phyloP scores from a whole-genome alignment of 2,888 invertebrate genomes.

The Himalopsyche tibetana region DNA sequence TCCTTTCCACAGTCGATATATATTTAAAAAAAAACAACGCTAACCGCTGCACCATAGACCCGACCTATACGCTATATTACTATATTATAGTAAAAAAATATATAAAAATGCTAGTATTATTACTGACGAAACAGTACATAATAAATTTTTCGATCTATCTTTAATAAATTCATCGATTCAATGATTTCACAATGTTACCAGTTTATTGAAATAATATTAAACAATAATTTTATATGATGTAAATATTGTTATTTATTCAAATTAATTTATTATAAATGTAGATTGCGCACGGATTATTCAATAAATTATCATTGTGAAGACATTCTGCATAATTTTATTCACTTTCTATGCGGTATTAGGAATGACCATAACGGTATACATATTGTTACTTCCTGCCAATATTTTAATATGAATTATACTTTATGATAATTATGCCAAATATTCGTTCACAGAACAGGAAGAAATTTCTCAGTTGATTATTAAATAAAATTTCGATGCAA shows the following conservation, averaged over 20 bases:
- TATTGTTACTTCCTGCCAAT: constrained; percentile 4
- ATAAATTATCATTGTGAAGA: constrained; percentile 17
- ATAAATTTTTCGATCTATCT: neutral
- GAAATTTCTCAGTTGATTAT: no score
- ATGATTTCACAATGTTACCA: neutral
- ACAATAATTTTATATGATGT: neutral
- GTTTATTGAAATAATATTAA: neutral
- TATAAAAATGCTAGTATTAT: no score
- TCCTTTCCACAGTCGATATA: no score
- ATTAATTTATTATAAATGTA: neutral
- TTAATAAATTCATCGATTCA: neutral
- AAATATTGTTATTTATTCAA: constrained; percentile 8
- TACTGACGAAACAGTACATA: neutral
- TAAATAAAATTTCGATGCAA: no score
- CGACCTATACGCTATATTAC: no score
- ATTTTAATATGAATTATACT: no score
- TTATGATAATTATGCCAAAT: no score
- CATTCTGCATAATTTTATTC: neutral
- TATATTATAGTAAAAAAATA: no score
- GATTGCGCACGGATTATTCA: neutral
- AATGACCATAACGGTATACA: neutral
- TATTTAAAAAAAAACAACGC: no score
- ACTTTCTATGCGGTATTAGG: neutral
- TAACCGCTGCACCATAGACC: no score
- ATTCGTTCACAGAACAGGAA: no score